A percentile compares a stretch with the other conserved stretches of the same genome.
Conservation (phyloP, 2,797 vertebrate species). For the Buceros bicornis region DNA sequence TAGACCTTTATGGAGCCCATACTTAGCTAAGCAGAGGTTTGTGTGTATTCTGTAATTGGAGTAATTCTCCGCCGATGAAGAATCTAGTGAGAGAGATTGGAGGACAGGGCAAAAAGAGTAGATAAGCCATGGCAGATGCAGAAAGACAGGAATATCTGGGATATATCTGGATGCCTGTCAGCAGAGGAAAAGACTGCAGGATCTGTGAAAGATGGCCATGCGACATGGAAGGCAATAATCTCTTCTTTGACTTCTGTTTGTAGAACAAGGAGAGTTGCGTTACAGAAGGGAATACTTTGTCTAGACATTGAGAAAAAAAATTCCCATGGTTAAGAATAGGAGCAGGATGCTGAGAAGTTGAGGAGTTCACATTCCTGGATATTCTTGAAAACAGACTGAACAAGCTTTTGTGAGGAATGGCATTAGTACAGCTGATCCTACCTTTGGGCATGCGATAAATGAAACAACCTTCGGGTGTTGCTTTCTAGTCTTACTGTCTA, state of each 20-base stretch:
- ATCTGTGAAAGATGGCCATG: neutral
- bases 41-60: neutral
- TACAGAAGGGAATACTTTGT: neutral
- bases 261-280: neutral
- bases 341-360: neutral
- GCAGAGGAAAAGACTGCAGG: neutral
- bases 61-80: neutral
- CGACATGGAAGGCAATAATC: neutral
- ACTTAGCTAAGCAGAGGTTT: neutral
- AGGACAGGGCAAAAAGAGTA: neutral
- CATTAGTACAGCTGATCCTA: neutral
- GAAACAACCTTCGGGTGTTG: neutral
- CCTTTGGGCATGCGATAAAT: neutral
- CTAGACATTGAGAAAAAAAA: neutral
- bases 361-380: neutral
- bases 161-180: neutral
- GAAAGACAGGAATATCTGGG: neutral
- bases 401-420: neutral
- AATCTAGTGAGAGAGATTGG: neutral
- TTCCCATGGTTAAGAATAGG: neutral
- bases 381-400: neutral
- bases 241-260: neutral
- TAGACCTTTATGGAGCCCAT: neutral
- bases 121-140: neutral
- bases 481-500: constrained; percentile 4